Evolutionary conservation across 2,888 invertebrate species (phyloP).

Genomic region (Eulithis prunata): DNA sequence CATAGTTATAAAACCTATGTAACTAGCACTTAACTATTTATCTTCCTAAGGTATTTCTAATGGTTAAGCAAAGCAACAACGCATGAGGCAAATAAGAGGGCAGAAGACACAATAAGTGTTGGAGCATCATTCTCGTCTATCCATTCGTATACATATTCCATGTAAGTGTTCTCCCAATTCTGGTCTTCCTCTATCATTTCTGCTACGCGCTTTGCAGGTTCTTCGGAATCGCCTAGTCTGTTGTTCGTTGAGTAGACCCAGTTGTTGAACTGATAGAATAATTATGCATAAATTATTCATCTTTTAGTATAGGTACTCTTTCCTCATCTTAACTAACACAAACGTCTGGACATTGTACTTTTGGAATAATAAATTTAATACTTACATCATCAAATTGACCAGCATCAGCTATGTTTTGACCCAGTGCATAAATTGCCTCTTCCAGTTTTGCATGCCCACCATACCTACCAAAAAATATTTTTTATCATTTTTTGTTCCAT

Average conservation of each 20-base stretch:
- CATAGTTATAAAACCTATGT: no score
- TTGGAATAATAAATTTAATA: conserved; percentile 20
- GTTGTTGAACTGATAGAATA: conserved; percentile 55
- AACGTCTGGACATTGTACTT: no score
- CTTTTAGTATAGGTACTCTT: no score
- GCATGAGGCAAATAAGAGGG: conserved; percentile 57
- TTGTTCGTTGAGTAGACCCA: conserved; percentile 61
- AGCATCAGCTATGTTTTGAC: conserved; percentile 58
- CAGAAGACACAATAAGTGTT: conserved; percentile 57
- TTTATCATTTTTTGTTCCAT: no score
- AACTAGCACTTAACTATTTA: no score
- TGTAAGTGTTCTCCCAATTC: conserved; percentile 49
- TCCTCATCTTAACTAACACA: no score
- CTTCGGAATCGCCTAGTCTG: conserved; percentile 57
- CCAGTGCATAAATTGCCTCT: conserved; percentile 56
- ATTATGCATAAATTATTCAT: no score
- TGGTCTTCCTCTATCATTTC: conserved; percentile 51
- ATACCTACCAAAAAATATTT: conserved; percentile 60
- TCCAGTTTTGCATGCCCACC: conserved; percentile 75
- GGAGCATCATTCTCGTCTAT: conserved; percentile 72
- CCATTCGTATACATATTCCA: conserved; percentile 69
- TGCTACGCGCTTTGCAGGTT: conserved; percentile 46
- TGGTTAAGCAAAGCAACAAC: conserved; percentile 60
- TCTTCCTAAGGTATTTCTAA: not conserved
- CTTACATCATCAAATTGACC: conserved; percentile 53